Conservation (phyloP, 2,113 vertebrate genomes). For the Cnemophilus loriae region DNA sequence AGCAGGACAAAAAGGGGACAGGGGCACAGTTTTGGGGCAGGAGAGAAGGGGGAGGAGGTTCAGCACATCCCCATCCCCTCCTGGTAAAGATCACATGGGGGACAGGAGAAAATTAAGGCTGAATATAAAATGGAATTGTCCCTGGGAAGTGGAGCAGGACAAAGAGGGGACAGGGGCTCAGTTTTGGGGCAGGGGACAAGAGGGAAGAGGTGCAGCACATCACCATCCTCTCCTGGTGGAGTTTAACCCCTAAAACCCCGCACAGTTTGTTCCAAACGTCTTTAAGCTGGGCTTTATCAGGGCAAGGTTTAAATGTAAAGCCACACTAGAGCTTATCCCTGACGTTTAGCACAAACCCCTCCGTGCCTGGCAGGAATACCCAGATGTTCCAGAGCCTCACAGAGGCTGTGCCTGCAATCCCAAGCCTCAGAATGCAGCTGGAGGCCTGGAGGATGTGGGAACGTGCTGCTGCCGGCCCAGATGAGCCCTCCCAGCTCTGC, state of each 20-base stretch:
- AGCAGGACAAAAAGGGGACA: neutral
- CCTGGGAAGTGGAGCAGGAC: neutral
- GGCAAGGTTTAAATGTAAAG: too few species aligned
- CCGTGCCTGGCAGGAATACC: accelerated
- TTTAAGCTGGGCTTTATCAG: neutral
- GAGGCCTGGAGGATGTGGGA: neutral
- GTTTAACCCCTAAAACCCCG: neutral
- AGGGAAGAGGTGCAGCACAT: neutral
- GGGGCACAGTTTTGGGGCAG: neutral
- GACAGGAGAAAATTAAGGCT: neutral
- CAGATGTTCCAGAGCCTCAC: neutral
- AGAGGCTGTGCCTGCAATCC: neutral
- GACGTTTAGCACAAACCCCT: accelerated
- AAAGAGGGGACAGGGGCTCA: neutral
- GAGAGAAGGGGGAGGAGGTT: neutral
- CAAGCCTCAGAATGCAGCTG: neutral
- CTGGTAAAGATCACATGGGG: neutral
- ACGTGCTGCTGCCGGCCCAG: neutral
- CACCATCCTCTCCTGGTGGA: neutral
- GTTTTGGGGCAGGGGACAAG: neutral
- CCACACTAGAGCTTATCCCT: neutral
- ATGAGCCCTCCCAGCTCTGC: neutral
- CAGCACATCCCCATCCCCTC: neutral
- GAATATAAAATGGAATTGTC: neutral
- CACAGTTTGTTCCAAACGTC: neutral